phyloP scores from a whole-genome alignment of 2,797 vertebrate genomes.

The Buphagus erythrorhynchus region DNA sequence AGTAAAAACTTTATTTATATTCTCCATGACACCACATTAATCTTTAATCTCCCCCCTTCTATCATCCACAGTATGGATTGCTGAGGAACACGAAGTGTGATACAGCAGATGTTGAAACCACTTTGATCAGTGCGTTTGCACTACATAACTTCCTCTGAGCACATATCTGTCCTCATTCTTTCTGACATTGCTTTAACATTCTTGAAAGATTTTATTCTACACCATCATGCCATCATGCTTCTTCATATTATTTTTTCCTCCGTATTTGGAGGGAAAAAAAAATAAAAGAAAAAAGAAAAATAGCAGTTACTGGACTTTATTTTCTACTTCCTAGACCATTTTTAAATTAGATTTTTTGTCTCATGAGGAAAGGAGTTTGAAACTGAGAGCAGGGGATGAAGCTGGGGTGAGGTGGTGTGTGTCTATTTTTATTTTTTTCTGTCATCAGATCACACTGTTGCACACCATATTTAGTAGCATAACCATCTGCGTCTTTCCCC shows the following conservation, averaged over 20 bases:
- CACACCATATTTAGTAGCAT: background rate
- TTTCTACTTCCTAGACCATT: background rate
- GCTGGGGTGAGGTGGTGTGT: background rate
- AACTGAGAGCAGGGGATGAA: background rate
- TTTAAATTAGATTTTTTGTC: background rate
- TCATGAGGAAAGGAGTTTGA: background rate
- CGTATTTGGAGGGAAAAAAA: accelerated
- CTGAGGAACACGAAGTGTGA: background rate
- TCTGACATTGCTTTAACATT: background rate
- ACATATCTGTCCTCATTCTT: background rate
- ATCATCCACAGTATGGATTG: background rate
- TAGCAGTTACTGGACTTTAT: background rate
- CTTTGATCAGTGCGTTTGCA: background rate
- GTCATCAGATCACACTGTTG: background rate
- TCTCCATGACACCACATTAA: background rate
- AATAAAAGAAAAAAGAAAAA: too few species aligned
- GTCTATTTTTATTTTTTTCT: background rate
- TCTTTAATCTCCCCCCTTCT: background rate
- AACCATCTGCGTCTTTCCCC: background rate
- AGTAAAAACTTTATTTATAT: background rate
- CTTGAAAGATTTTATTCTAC: background rate
- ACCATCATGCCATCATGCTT: background rate
- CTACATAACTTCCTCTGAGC: background rate
- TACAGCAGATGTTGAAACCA: constrained; percentile 3
- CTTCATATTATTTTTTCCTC: background rate